Evolutionary conservation across 2,113 vertebrate genomes (phyloP), one percentile per base, ranked within the genome.

Genomic region (Albula goreensis): DNA sequence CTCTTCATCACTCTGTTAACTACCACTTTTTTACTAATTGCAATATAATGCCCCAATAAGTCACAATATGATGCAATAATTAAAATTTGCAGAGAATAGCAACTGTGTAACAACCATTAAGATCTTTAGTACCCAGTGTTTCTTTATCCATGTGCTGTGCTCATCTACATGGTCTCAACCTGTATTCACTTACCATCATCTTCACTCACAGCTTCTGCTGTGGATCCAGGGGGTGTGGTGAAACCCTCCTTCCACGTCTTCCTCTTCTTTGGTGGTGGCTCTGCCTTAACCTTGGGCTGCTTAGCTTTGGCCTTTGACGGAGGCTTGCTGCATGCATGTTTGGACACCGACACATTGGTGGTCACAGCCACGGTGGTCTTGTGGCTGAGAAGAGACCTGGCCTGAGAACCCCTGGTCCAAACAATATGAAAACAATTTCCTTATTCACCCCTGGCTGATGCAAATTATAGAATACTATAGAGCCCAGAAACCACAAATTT

Each of bases 191-290:
- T 89, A 98, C 96, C 97, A 88, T 97, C 97, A 74, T 97, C 95
- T 77, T 97, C 96, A 86, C 93, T 97, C 63, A 94, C 96, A 78
- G 96, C 95, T 87, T 98, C 98, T 81, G 96, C 96, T 85, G 97
- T 97, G 86, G 97, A 98, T 85, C 95, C 96, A 0, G 97, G 97
- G 0, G 96, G 96, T 15, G 97, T 94, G 22, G 96, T 96, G 89
- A 97, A 97, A 86, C 96, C 97, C 90, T 98, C 98, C 92, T 99
- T 98, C 98, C 98, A 99, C 87, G 97, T 99, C 93, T 96, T 98
- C 91, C 98, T 96, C 93, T 99, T 99, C 94, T 99, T 99, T 87
- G 98, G 98, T 81, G 98, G 98, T 41, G 98, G 97, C 92, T 99
- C 98, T 88, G 97, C 97, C 91, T 96, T 97, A 81, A 95, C 86